phyloP scores from a whole-genome alignment of 92 coral and sea anemone species.

The Meandrina meandrites region DNA sequence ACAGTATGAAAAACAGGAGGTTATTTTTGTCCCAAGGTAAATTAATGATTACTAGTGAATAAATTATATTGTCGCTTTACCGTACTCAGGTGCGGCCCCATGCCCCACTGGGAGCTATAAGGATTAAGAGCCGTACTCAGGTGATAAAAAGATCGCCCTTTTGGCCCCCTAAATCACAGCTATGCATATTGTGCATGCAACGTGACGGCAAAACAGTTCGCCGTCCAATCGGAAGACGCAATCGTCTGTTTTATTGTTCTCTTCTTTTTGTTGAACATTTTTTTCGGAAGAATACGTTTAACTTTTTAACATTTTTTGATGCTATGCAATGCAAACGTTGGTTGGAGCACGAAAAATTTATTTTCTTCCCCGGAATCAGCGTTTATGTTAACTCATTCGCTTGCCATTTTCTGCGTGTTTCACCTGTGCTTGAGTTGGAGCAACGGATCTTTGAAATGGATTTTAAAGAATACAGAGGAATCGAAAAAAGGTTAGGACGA shows the following conservation, averaged over 20 bases:
- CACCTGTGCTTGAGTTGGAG: neutral
- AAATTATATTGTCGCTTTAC: constrained; percentile 10
- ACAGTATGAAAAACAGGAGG: neutral
- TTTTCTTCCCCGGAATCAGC: neutral
- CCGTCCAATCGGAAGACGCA: neutral
- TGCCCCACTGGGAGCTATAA: no score
- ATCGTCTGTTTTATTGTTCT: neutral
- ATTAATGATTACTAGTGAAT: neutral
- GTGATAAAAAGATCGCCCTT: neutral
- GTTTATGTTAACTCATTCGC: neutral
- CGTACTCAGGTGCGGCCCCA: neutral
- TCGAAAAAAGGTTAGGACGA: neutral
- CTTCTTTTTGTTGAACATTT: neutral
- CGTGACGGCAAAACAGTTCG: constrained; percentile 1
- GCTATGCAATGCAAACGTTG: neutral
- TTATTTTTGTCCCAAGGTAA: neutral
- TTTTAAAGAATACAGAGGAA: neutral
- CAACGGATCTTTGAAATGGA: constrained; percentile 1
- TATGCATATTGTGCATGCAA: neutral
- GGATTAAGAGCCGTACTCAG: neutral
- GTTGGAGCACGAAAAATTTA: neutral
- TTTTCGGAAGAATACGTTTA: neutral
- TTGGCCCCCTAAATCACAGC: neutral
- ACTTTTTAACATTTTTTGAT: neutral
- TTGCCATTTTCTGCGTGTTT: neutral